Evolutionary conservation across 2,888 invertebrate genomes (phyloP).

Genomic region (Lamellibrachia satsuma): DNA sequence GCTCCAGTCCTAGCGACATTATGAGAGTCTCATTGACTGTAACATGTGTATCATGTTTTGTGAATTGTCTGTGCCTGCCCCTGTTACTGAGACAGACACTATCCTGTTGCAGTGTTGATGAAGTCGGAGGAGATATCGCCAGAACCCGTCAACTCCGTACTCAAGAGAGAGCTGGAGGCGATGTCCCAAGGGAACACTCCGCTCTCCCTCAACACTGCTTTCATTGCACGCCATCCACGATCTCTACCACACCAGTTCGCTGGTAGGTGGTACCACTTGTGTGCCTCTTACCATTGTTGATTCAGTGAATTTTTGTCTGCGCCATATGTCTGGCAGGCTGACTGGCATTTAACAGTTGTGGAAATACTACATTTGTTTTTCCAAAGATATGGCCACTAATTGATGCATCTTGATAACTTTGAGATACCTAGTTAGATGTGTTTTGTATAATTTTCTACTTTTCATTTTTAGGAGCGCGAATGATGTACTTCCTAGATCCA

Average conservation of each 20-base stretch:
- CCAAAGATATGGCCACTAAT: not conserved
- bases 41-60: no score
- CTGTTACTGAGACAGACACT: not conserved
- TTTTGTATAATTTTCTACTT: not conserved
- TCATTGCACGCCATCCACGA: slow-evolving; percentile 23
- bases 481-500: slow-evolving; percentile 79
- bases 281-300: not conserved
- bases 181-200: slow-evolving; percentile 71
- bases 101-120: slow-evolving; percentile 42
- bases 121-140: slow-evolving; percentile 45
- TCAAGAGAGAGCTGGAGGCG: slow-evolving; percentile 64
- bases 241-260: slow-evolving; percentile 32
- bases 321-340: no score
- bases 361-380: no score
- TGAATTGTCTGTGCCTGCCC: not conserved
- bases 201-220: slow-evolving; percentile 53
- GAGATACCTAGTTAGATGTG: slow-evolving; percentile 17
- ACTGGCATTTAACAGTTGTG: no score
- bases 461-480: slow-evolving; percentile 71
- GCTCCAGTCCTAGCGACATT: no score
- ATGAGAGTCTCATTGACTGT: no score
- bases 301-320: no score
- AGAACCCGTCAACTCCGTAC: slow-evolving; percentile 61
- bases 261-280: slow-evolving; percentile 18
- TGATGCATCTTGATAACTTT: not conserved